Base-by-base conservation (phyloP, 2,113 vertebrate genomes). In the Dipodomys spectabilis region DNA sequence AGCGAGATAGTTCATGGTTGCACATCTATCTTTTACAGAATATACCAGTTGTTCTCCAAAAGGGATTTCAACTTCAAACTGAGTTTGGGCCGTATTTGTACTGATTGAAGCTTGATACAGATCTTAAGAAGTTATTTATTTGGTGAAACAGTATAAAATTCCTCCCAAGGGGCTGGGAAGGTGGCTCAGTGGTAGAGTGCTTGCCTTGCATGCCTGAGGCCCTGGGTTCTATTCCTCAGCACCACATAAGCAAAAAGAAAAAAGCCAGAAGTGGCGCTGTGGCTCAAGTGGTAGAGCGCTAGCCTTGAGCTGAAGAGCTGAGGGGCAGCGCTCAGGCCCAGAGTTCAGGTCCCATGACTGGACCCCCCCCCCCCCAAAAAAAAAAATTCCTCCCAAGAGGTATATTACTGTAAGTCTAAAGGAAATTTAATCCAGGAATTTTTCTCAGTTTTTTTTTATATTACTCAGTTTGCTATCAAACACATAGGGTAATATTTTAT, bases 401-500 rank as follows among this genome's bases (percentile, higher is more conserved):
- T 90, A 53, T 85, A 71, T 82, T 64, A 49, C 39, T 81, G 10
- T 91, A 91, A 65, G 13, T 81, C n/a, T n/a, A 86, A 13, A 73
- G 45, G 69, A 86, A 90, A 84, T 74, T 72, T 91, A 95, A 89
- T 88, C 8, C 28, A 74, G 8, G 8, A 32, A 32, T 71, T 62
- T 80, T 19, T 82, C 22, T 18, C 19, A 44, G 15, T 57, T 57
- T n/a, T 82, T 22, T 62, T 35, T 30, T 19, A 4, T 82, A 82
- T 65, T 32, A 71, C 12, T n/a, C 71, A 23, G 79, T 65, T 91
- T 91, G 15, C 32, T 84, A 5, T 77, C 27, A 75, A 72, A 23
- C 25, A 92, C 87, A 84, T 82, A 74, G 49, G 11, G 15, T 93
- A 68, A 82, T 93, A 90, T 75, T 95, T 94, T 86, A 68, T 77